These are phyloP conservation scores for Tenodera sinensis DNA, from an alignment of 2,888 invertebrate genomes.

Conservation along the genomic window DNA sequence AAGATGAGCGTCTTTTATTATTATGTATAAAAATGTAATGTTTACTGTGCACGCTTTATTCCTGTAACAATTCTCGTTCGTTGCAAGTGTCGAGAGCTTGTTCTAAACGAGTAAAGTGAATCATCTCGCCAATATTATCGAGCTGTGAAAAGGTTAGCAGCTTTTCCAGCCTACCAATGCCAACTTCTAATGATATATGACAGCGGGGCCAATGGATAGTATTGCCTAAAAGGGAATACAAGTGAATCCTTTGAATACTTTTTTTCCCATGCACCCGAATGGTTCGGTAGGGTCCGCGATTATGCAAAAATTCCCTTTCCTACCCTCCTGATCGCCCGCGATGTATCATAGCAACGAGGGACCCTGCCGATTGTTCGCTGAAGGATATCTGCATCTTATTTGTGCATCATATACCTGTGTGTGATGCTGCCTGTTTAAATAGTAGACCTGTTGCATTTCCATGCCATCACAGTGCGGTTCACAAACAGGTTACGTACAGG, in stretches of 20 bases:
- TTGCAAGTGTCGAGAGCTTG: no score
- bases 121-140: no score
- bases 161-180: background rate
- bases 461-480: background rate
- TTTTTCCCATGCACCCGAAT: background rate
- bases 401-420: background rate
- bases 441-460: background rate
- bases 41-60: no score
- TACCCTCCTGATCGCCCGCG: background rate
- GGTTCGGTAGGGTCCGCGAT: background rate
- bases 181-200: background rate
- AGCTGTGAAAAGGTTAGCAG: no score
- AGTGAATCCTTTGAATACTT: background rate
- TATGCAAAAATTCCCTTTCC: background rate
- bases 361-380: slow-evolving; percentile 4
- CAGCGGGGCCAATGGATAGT: background rate
- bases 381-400: slow-evolving; percentile 19
- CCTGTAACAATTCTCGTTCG: no score
- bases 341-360: slow-evolving; percentile 7
- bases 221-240: background rate
- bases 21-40: no score
- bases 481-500: background rate
- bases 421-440: background rate
- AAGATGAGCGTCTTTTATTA: no score
- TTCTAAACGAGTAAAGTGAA: no score